Percentiles rank a stretch among this genome's conserved stretches.
Conservation (phyloP, 1,140 invertebrate genomes). For the Thalassaphorura encarpata region DNA sequence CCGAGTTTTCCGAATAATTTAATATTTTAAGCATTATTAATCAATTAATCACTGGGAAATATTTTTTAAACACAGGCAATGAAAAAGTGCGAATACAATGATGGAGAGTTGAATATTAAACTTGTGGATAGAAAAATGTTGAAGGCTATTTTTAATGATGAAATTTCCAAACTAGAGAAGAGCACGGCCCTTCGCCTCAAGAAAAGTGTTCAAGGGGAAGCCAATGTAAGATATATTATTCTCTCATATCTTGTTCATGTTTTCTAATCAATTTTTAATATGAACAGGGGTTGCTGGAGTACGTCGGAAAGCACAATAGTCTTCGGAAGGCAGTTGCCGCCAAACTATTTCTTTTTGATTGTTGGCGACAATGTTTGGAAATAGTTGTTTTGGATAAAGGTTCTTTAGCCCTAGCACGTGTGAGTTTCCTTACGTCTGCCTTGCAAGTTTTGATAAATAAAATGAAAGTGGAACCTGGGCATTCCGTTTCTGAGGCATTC, state of each 20-base stretch:
- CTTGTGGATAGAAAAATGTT: conserved; percentile 17
- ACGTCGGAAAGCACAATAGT: conserved; percentile 13
- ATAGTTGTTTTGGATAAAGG: conserved; percentile 10
- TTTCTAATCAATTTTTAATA: not conserved
- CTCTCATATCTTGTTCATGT: too few relatives aligned
- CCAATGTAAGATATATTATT: conserved; percentile 16
- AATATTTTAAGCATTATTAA: not conserved
- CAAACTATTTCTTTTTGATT: conserved; percentile 25
- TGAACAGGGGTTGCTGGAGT: conserved; percentile 21
- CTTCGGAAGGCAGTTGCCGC: not conserved
- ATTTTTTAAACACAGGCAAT: conserved; percentile 15
- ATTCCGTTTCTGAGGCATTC: conserved; percentile 9
- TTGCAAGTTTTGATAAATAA: conserved; percentile 18
- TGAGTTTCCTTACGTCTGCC: conserved; percentile 16
- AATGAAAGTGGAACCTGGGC: not conserved
- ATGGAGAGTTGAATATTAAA: conserved; percentile 13
- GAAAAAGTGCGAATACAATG: conserved; percentile 18
- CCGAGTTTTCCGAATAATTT: conserved; percentile 4
- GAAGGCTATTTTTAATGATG: conserved; percentile 12
- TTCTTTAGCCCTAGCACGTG: conserved; percentile 4
- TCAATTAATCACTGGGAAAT: too few relatives aligned
- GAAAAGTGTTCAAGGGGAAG: conserved; percentile 23
- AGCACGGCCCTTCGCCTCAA: conserved; percentile 3
- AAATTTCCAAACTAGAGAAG: conserved; percentile 24
- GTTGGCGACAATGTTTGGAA: conserved; percentile 31